Evolutionary conservation across 2,888 invertebrate genomes (phyloP), one percentile per base, ranked within the genome.

Genomic region (Selenia dentaria): DNA sequence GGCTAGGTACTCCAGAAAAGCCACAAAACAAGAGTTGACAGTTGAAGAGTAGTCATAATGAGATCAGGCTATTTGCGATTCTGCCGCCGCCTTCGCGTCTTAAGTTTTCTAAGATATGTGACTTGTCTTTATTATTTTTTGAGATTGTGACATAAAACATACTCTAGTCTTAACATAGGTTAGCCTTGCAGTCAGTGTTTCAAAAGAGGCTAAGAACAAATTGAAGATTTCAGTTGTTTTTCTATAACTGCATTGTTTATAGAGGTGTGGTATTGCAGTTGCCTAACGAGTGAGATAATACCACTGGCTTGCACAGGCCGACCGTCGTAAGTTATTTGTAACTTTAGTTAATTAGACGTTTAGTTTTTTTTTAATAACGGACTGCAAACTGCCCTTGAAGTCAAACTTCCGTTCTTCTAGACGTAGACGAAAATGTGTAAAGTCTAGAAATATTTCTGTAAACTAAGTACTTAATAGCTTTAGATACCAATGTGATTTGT

Each of bases 381-480:
- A 78, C 74, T 74, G 73, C 67, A 33, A 40, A 77, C 73, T 74
- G 73, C 74, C 74, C 65, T 74, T 61, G 63, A 68, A 74, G 75
- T 74, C 62, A 55, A 60, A 74, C 71, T 79, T 79, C 65, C 64
- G 54, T 67, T 65, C 37, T 59, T 44, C 58, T 46, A 47, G 53
- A 63, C 8, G 64, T 52, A 53, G 16, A 11, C 12, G 8, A 25
- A 58, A 61, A 59, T 46, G 51, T 59, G 57, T 64, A 45, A 64
- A 63, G 62, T 6, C 9, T 22, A 24, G 2, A 22, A 53, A 22
- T 32, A n/a, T 29, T 37, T 46, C 36, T 45, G 42, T 38, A 32
- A 52, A 39, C 28, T 18, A 59, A 74, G 87, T 87, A 88, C 86
- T 88, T 88, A 88, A 86, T 80, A 80, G 75, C 58, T 69, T 72